phyloP scores from a whole-genome alignment of 2,888 invertebrate genomes.

The Lasius fuliginosus region DNA sequence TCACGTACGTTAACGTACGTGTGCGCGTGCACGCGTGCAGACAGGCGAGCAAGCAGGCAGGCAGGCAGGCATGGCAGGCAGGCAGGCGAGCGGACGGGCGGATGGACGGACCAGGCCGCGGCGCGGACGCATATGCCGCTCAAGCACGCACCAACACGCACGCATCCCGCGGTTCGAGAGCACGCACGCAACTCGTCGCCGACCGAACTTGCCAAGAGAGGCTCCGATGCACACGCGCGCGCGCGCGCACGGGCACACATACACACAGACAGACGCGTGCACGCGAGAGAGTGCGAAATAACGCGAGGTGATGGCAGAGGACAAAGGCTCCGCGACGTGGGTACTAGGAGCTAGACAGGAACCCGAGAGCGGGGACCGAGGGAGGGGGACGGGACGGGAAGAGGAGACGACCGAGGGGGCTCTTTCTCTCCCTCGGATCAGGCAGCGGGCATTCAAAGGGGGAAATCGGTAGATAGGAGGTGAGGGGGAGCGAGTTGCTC shows the following conservation, averaged over 20 bases:
- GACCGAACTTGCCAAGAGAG: constrained; percentile 44
- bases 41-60: constrained; percentile 62
- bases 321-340: constrained; percentile 84
- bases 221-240: constrained; percentile 38
- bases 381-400: constrained; percentile 54
- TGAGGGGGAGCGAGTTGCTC: constrained; percentile 29
- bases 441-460: constrained; percentile 69
- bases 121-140: constrained; percentile 47
- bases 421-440: constrained; percentile 72
- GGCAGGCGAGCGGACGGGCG: constrained; percentile 75
- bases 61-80: constrained; percentile 72
- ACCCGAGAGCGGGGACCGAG: constrained; percentile 63
- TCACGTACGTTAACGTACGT: constrained; percentile 30
- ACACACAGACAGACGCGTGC: constrained; percentile 33
- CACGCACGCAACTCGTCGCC: constrained; percentile 44
- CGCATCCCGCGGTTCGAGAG: constrained; percentile 33
- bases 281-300: constrained; percentile 83
- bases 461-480: constrained; percentile 67
- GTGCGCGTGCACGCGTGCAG: constrained; percentile 58
- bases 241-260: neutral
- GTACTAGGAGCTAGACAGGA: constrained; percentile 79
- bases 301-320: constrained; percentile 84
- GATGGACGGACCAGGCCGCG: constrained; percentile 75
- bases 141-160: constrained; percentile 38
- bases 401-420: constrained; percentile 64